Percentiles rank a stretch among this genome's conserved stretches.
Conservation (phyloP, 2,888 invertebrate species). For the Trichacis sp. region DNA sequence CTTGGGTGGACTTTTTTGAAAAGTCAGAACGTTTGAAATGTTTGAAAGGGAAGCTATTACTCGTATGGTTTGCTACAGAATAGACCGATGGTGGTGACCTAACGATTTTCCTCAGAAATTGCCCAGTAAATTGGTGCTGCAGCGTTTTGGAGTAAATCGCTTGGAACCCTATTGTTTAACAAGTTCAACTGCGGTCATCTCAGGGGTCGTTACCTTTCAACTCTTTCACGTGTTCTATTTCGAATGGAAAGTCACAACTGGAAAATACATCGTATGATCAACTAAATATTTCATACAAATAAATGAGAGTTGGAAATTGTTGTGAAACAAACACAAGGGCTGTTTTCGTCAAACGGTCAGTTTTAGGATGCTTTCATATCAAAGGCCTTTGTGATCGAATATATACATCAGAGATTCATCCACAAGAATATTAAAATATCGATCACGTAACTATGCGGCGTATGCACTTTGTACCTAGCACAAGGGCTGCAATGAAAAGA, state of each 20-base stretch:
- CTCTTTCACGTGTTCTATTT: conserved; percentile 50
- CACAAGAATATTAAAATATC: conserved; percentile 69
- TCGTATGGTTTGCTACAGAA: conserved; percentile 32
- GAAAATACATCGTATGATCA: too few species aligned
- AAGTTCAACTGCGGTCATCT: conserved; percentile 61
- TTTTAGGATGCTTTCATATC: conserved; percentile 32
- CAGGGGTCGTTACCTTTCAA: conserved; percentile 53
- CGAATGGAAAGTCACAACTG: too few species aligned
- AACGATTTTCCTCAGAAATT: conserved; percentile 67
- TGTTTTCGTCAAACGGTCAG: conserved; percentile 24
- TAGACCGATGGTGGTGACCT: conserved; percentile 53
- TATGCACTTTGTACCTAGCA: conserved; percentile 66
- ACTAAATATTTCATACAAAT: too few species aligned
- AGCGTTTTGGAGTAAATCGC: conserved; percentile 64
- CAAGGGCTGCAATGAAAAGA: conserved; percentile 58
- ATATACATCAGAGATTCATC: conserved; percentile 35
- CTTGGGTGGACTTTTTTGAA: too few species aligned
- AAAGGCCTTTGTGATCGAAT: conserved; percentile 44
- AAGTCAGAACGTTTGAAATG: conserved; percentile 29
- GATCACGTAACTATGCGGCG: conserved; percentile 68
- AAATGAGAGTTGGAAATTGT: too few species aligned
- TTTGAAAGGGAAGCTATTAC: conserved; percentile 30
- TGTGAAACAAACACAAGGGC: conserved; percentile 29
- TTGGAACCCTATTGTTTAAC: conserved; percentile 68
- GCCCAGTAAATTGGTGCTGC: conserved; percentile 63